phyloP scores from a whole-genome alignment of 2,113 vertebrate species.

The Microtus oregoni region DNA sequence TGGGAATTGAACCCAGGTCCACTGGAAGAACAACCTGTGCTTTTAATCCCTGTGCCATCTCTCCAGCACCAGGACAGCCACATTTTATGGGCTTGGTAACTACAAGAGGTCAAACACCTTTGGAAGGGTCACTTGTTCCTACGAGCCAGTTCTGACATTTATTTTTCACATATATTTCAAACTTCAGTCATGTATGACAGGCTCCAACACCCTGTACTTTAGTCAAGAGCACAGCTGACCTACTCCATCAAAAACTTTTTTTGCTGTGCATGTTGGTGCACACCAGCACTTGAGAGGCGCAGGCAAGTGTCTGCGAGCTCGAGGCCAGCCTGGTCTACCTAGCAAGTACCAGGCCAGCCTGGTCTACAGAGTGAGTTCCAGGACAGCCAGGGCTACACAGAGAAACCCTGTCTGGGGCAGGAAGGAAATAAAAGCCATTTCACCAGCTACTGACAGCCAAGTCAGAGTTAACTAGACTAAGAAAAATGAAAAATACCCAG shows the following conservation, averaged over 20 bases:
- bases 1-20: no score
- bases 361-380: neutral
- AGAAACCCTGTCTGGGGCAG: no score
- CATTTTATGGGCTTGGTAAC: neutral
- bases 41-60: no score
- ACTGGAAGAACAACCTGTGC: no score
- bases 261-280: neutral
- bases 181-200: neutral
- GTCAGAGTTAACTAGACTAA: constrained; percentile 14
- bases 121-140: neutral
- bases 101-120: neutral
- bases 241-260: neutral
- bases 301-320: neutral
- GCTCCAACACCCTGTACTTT: neutral
- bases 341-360: neutral
- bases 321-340: neutral
- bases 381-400: no score
- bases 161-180: neutral
- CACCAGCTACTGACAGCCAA: neutral
- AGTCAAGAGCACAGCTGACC: neutral
- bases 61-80: neutral
- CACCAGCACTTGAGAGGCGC: neutral
- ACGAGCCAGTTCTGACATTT: neutral
- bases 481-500: neutral
- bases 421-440: constrained; percentile 32